Evolutionary conservation across 1,140 invertebrate species (phyloP), one percentile per base, ranked within the genome.

Genomic region (Papilio machaon): DNA sequence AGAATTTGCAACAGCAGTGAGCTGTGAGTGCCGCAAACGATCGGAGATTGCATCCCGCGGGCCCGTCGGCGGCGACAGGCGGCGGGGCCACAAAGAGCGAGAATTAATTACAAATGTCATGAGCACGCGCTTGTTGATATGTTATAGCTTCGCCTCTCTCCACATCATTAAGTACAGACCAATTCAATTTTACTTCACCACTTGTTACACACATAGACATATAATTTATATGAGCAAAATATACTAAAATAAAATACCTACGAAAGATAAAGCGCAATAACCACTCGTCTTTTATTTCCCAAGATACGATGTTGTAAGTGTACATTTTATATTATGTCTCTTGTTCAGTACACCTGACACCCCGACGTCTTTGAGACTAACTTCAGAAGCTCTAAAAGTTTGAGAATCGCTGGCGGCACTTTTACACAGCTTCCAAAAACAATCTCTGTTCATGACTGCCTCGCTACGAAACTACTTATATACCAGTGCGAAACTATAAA

Each of bases 1-100:
- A 54, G n/a, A 76, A 76, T 13, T 52, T 76, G 74, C 74, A 76
- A 76, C 46, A 76, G 74, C 74, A 49, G 74, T 52, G 43, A 9
- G 43, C 46, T 15, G 74, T n/a, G 46, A 75, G 73, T 9, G 46
- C 70, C 38, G 5, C 74, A 76, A 76, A 52, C 19, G 74, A 76
- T 76, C 47, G 74, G 74, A 52, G 46, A 76, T 76, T 76, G 46
- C 43, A 47, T 19, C n/a, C 43, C 73, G 73, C 30, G 38, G 15
- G 35, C 38, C 15, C 6, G 15, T 17, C 8, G 7, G 64, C 30
- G 30, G 64, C 10, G n/a, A 17, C 17, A 3, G 54, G n/a, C 54
- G 54, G 54, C 54, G 2, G 54, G 64, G 60, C 23, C 2, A 6
- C 30, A 70, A 30, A 70, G 15, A 70, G 64, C 13, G 13, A 35